These are phyloP conservation scores for Drosophila willistoni DNA, from an alignment of 1,140 invertebrate species.

Conservation along the genomic window DNA sequence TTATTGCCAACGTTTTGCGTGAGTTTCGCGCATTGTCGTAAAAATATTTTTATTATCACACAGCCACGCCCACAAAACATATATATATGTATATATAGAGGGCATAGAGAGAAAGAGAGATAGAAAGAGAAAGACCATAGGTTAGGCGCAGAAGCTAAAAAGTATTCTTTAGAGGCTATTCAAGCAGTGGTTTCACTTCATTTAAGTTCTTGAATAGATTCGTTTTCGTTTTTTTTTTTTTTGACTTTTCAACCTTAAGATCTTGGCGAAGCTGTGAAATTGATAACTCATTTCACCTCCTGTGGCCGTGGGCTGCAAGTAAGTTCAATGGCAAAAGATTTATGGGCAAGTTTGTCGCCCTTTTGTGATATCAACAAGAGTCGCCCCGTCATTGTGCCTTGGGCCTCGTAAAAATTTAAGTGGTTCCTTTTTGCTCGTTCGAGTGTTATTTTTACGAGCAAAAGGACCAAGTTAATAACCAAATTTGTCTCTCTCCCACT, in stretches of 20 bases:
- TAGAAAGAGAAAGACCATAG: not conserved
- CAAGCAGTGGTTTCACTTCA: not conserved
- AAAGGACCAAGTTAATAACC: conserved; percentile 61
- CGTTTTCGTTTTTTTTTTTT: not conserved
- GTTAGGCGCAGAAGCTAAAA: conserved; percentile 32
- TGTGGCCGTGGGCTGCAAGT: not conserved
- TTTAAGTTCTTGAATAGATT: conserved; percentile 1
- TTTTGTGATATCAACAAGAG: not conserved
- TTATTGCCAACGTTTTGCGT: conserved; percentile 72
- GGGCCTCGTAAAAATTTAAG: conserved; percentile 62
- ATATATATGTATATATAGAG: not conserved
- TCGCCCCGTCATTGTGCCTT: not conserved
- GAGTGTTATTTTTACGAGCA: conserved; percentile 45
- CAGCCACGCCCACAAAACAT: not conserved
- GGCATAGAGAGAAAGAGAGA: not conserved
- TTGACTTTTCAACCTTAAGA: conserved; percentile 5
- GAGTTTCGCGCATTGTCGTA: conserved; percentile 66
- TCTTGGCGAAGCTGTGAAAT: not conserved
- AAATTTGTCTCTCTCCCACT: conserved; percentile 61
- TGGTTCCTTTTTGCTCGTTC: conserved; percentile 18
- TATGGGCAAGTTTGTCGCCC: conserved; percentile 56
- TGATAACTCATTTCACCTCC: conserved; percentile 7
- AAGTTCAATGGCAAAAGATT: conserved; percentile 46
- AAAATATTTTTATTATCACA: conserved; percentile 77
- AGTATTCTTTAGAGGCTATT: conserved; percentile 33